Percentiles rank a stretch among this genome's conserved stretches.
These are phyloP conservation scores for Caerostris darwini DNA, from an alignment of 1,140 invertebrate species.

Conservation along the genomic window DNA sequence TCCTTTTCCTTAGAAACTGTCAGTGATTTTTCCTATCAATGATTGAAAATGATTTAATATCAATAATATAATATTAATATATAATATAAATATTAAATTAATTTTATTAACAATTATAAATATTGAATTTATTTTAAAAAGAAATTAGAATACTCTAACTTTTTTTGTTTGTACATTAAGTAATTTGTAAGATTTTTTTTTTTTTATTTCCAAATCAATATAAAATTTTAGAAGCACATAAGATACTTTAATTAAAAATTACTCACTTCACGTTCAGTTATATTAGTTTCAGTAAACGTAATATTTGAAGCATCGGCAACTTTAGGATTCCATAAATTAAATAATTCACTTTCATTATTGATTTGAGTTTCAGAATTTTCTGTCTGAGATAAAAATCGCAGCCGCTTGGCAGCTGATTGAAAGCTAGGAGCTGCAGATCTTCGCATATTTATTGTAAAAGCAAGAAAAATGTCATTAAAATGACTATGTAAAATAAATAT, in stretches of 20 bases:
- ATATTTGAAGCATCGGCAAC: not conserved
- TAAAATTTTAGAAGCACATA: no score
- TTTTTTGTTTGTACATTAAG: no score
- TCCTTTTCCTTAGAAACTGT: not conserved
- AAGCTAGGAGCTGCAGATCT: slow-evolving; percentile 63
- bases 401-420: slow-evolving; percentile 1
- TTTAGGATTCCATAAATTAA: slow-evolving; percentile 5
- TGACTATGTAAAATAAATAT: not conserved
- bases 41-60: no score
- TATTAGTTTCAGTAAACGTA: not conserved
- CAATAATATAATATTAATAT: no score
- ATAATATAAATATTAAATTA: no score
- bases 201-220: no score
- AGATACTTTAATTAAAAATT: not conserved
- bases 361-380: not conserved
- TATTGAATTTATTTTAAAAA: no score
- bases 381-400: slow-evolving; percentile 46
- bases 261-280: not conserved
- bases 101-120: no score
- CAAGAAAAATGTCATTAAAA: not conserved
- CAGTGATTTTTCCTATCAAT: not conserved
- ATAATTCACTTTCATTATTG: slow-evolving; percentile 52
- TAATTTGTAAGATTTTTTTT: no score
- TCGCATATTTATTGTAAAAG: slow-evolving; percentile 17
- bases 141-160: no score